Evolutionary conservation across 1,140 invertebrate genomes (phyloP).

Genomic region (Drosophila truncata): DNA sequence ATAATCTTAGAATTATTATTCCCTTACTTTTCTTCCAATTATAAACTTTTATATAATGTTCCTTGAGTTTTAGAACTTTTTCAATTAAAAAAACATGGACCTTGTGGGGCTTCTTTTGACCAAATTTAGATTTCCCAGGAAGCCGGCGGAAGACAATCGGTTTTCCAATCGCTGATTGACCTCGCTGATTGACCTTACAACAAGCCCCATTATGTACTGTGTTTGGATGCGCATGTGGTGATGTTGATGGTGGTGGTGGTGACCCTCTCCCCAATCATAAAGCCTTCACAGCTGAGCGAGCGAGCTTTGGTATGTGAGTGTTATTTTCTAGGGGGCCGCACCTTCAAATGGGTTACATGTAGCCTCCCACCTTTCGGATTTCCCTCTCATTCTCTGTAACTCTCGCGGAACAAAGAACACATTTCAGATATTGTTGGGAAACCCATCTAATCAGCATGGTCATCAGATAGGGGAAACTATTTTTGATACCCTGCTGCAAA

Average conservation of each 20-base stretch:
- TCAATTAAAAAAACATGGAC: not conserved
- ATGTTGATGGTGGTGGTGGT: slow-evolving; percentile 10
- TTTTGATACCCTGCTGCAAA: not conserved
- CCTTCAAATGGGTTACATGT: slow-evolving; percentile 39
- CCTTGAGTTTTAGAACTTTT: not conserved
- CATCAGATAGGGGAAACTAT: slow-evolving; percentile 29
- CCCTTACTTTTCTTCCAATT: not conserved
- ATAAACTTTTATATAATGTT: not conserved
- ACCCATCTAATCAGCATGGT: slow-evolving; percentile 30
- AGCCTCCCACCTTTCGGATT: not conserved
- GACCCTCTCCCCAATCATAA: slow-evolving; percentile 51
- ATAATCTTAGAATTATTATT: not conserved
- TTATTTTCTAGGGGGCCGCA: slow-evolving; percentile 40
- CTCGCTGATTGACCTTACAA: slow-evolving; percentile 74
- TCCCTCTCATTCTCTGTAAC: slow-evolving; percentile 3
- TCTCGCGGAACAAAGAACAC: slow-evolving; percentile 15
- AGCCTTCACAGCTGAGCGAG: slow-evolving; percentile 67
- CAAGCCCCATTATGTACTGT: slow-evolving; percentile 48
- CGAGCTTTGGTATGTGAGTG: slow-evolving; percentile 33
- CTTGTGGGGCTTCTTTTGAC: slow-evolving; percentile 11
- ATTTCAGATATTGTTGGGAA: slow-evolving; percentile 11
- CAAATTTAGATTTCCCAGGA: slow-evolving; percentile 23
- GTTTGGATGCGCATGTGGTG: slow-evolving; percentile 16
- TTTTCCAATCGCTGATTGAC: slow-evolving; percentile 65
- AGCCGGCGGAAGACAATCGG: slow-evolving; percentile 47